A percentile compares a stretch with the other conserved stretches of the same genome.
Conservation (phyloP, 2,113 vertebrate genomes). For the Cairina moschata region DNA sequence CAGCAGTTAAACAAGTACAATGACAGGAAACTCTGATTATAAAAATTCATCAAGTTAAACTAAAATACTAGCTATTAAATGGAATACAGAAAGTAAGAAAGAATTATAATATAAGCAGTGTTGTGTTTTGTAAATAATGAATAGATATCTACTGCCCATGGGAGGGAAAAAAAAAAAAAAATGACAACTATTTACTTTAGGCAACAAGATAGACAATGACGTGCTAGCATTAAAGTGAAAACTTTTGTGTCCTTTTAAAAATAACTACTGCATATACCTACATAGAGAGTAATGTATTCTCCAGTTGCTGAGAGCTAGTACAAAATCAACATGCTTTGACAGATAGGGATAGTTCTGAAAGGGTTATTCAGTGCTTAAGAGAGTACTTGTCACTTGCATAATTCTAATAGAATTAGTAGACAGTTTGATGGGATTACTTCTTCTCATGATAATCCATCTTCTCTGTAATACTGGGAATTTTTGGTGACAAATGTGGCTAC, state of each 20-base stretch:
- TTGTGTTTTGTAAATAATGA: not conserved
- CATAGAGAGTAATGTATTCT: not conserved
- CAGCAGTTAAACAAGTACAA: not conserved
- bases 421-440: slow-evolving; percentile 45
- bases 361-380: slow-evolving; percentile 12
- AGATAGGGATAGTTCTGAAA: slow-evolving; percentile 1
- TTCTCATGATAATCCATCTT: slow-evolving; percentile 65
- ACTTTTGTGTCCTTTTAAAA: not conserved
- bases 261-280: not conserved
- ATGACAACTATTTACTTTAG: not conserved
- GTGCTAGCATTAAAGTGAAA: not conserved
- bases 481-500: slow-evolving; percentile 6
- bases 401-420: slow-evolving; percentile 71
- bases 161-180: not conserved
- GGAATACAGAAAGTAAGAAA: not conserved
- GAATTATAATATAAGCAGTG: not conserved
- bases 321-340: slow-evolving; percentile 5
- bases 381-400: slow-evolving; percentile 21
- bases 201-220: not conserved
- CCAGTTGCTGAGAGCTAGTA: not conserved
- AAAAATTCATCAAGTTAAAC: not conserved
- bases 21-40: not conserved
- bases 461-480: not conserved
- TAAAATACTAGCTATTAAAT: not conserved
- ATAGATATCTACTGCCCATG: not conserved